Evolutionary conservation across 2,797 vertebrate species (phyloP).

Genomic region (Austrolebias charrua): DNA sequence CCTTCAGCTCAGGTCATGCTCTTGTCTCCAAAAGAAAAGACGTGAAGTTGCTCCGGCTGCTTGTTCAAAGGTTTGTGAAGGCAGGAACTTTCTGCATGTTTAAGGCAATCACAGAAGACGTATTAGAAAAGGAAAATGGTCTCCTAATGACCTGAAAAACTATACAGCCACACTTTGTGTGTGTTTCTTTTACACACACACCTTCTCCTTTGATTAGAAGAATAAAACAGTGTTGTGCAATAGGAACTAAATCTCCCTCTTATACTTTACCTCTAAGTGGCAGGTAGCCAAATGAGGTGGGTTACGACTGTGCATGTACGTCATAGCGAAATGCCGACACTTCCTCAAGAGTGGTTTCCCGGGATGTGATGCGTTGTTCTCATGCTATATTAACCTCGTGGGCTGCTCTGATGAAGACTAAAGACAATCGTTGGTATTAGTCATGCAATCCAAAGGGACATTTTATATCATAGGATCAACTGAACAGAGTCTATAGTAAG

Average conservation of each 20-base stretch:
- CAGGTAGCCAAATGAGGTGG: constrained; percentile 45
- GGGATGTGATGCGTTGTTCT: constrained; percentile 27
- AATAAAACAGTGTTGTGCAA: constrained; percentile 30
- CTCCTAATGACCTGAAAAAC: constrained; percentile 25
- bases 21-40: too few relatives aligned
- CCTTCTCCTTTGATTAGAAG: constrained; percentile 37
- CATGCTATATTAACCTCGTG: constrained; percentile 31
- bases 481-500: not conserved
- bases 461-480: constrained; percentile 10
- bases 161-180: not conserved
- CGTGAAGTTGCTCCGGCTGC: too few relatives aligned
- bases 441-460: constrained; percentile 12
- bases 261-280: constrained; percentile 52
- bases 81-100: constrained; percentile 29
- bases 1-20: too few relatives aligned
- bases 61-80: constrained; percentile 1
- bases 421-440: constrained; percentile 44
- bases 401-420: constrained; percentile 33
- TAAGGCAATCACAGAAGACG: constrained; percentile 46
- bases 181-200: not conserved
- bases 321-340: constrained; percentile 72
- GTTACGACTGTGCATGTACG: constrained; percentile 72
- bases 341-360: constrained; percentile 59
- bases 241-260: constrained; percentile 36
- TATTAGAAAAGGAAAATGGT: not conserved